Evolutionary conservation across 1,140 invertebrate species (phyloP).

Genomic region (Achroia grisella): DNA sequence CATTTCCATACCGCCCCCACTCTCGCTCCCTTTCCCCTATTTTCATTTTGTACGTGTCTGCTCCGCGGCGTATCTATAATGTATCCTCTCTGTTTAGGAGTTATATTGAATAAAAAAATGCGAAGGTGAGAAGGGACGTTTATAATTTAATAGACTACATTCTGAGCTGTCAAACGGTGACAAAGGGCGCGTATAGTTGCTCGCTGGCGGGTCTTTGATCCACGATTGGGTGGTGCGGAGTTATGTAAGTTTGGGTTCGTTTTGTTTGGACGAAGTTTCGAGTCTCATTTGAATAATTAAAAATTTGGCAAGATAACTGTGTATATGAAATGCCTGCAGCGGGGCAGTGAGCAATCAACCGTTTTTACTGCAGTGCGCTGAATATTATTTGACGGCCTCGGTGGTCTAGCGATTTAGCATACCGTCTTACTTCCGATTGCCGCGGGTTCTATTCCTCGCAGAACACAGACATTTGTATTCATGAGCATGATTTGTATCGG

Average conservation of each 20-base stretch:
- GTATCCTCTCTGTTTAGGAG: slow-evolving; percentile 55
- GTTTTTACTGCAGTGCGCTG: background rate
- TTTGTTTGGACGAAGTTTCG: too few species aligned
- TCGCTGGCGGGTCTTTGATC: too few species aligned
- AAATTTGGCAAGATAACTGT: background rate
- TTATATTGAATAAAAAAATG: slow-evolving; percentile 57
- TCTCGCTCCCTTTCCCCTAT: slow-evolving; percentile 53
- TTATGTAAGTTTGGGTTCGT: too few species aligned
- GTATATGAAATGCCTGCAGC: too few species aligned
- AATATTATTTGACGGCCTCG: background rate
- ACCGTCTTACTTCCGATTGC: too few species aligned
- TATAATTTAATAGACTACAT: slow-evolving; percentile 50
- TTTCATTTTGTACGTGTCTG: slow-evolving; percentile 73
- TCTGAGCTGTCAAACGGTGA: slow-evolving; percentile 48
- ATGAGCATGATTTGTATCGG: too few species aligned
- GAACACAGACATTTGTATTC: too few species aligned
- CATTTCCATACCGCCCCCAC: slow-evolving; percentile 82
- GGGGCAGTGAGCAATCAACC: too few species aligned
- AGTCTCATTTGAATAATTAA: background rate
- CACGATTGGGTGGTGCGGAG: too few species aligned
- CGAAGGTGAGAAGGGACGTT: slow-evolving; percentile 43
- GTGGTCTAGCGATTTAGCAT: too few species aligned
- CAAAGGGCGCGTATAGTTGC: slow-evolving; percentile 18
- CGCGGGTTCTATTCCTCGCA: too few species aligned
- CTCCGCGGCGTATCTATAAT: slow-evolving; percentile 56